These are phyloP conservation scores for Crotalus horridus DNA, from an alignment of 2,113 vertebrate genomes.

Conservation along the genomic window DNA sequence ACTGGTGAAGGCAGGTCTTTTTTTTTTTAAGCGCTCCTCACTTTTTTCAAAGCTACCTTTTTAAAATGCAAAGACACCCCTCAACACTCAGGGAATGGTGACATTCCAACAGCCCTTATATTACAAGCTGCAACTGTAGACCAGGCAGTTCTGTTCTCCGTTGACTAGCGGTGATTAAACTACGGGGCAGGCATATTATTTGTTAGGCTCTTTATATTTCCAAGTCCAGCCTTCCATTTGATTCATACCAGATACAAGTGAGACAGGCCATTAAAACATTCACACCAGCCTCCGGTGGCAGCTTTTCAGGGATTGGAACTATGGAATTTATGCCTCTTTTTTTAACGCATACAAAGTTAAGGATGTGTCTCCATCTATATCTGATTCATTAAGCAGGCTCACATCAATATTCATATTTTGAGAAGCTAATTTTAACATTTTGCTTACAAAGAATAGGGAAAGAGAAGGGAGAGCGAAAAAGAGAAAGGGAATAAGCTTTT, in stretches of 20 bases:
- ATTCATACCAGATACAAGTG: neutral
- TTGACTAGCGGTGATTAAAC: conserved; percentile 18
- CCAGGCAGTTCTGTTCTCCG: conserved; percentile 1
- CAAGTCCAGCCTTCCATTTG: neutral
- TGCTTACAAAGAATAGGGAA: neutral
- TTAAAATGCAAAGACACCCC: conserved; percentile 23
- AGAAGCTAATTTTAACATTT: neutral
- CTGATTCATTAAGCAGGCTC: neutral
- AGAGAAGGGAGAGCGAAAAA: neutral
- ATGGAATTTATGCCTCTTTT: neutral
- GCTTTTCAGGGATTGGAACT: neutral
- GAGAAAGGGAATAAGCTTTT: neutral
- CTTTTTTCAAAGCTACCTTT: neutral
- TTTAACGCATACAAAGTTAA: neutral
- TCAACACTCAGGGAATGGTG: neutral
- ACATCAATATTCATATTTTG: neutral
- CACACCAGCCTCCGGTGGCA: neutral
- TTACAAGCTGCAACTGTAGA: neutral
- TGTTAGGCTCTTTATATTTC: conserved; percentile 18
- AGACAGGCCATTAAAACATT: conserved; percentile 1
- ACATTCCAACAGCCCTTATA: neutral
- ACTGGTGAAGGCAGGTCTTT: neutral
- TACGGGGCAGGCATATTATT: neutral
- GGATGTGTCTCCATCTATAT: neutral
- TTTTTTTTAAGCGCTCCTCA: neutral